These are phyloP conservation scores for Sogatella furcifera DNA, from an alignment of 1,140 invertebrate species.

Conservation along the genomic window DNA sequence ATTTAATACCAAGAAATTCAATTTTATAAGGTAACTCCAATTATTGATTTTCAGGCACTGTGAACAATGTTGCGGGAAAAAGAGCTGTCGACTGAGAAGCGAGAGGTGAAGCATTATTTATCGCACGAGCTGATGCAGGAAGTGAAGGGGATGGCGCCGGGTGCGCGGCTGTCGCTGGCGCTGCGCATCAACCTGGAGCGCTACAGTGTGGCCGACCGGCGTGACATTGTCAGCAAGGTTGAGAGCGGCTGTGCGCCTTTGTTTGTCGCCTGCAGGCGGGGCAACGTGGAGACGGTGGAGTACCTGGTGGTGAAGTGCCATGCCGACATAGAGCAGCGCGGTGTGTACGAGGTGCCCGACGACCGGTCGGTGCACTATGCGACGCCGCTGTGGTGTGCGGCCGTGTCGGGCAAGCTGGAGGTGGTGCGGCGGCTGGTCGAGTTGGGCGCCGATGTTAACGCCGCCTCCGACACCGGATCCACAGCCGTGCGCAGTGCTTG, in stretches of 20 bases:
- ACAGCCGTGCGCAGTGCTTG: conserved; percentile 83
- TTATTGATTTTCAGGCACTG: no score
- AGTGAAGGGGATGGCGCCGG: conserved; percentile 53
- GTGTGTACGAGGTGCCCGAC: conserved; percentile 59
- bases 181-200: conserved; percentile 52
- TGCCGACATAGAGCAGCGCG: conserved; percentile 75
- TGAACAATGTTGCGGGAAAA: conserved; percentile 24
- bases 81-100: conserved; percentile 27
- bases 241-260: conserved; percentile 75
- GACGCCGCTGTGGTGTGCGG: conserved; percentile 86
- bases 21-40: no score
- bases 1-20: no score
- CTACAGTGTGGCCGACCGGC: conserved; percentile 41
- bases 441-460: conserved; percentile 72
- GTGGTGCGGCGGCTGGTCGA: conserved; percentile 68
- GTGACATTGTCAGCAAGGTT: conserved; percentile 48
- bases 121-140: conserved; percentile 57
- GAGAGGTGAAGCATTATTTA: conserved; percentile 42
- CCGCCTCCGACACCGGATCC: conserved; percentile 77
- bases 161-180: conserved; percentile 49
- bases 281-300: conserved; percentile 78
- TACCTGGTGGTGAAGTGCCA: conserved; percentile 72
- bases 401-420: conserved; percentile 70
- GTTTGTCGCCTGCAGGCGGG: conserved; percentile 75
- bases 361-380: conserved; percentile 67